phyloP scores from a whole-genome alignment of 2,113 vertebrate species.

The Uropsilus gracilis region DNA sequence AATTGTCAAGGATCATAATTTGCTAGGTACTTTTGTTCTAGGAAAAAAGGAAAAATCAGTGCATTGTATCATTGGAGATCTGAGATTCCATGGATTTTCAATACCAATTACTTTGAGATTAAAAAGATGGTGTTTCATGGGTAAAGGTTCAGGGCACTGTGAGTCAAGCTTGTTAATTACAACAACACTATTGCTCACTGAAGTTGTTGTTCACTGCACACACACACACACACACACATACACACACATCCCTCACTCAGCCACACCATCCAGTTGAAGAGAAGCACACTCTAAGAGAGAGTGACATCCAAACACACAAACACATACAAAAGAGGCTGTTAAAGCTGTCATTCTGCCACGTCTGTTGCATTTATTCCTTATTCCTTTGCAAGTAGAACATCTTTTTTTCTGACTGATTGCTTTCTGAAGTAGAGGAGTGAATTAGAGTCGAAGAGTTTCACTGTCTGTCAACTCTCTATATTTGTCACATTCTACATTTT shows the following conservation, averaged over 20 bases:
- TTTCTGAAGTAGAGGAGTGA: not conserved
- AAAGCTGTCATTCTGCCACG: rapidly evolving
- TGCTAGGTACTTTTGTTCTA: not conserved
- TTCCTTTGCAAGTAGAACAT: not conserved
- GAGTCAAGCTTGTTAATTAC: not conserved
- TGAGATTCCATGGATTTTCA: not conserved
- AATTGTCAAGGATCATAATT: not conserved
- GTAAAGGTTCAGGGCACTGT: not conserved
- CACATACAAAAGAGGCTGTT: not conserved
- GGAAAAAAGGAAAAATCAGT: not conserved
- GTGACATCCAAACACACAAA: not conserved
- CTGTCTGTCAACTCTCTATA: not conserved
- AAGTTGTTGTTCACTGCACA: rapidly evolving
- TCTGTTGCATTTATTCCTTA: not conserved
- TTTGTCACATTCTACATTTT: not conserved
- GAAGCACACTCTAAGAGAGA: not conserved
- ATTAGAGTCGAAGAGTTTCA: not conserved
- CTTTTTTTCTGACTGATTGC: not conserved
- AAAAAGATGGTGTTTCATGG: not conserved
- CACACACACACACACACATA: no score
- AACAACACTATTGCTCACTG: not conserved
- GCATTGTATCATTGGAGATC: not conserved
- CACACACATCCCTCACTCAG: rapidly evolving
- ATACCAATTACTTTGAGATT: not conserved
- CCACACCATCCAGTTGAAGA: not conserved